phyloP scores from a whole-genome alignment of 2,113 vertebrate genomes.

The Megaceryle maxima region DNA sequence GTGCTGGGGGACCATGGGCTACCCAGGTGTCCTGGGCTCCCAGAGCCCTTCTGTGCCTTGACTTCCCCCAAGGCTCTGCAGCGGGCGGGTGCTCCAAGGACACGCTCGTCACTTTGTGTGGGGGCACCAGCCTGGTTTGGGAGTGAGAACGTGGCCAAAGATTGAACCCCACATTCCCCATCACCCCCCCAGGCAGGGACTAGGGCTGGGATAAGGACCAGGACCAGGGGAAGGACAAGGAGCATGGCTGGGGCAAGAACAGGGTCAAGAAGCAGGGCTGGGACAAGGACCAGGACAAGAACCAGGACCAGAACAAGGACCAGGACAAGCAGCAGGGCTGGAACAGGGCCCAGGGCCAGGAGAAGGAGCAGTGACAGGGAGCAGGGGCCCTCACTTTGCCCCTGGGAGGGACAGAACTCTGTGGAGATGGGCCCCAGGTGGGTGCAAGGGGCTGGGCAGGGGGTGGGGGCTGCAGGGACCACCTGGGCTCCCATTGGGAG shows the following conservation, averaged over 20 bases:
- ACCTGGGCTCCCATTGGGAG: not conserved
- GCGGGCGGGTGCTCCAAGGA: not conserved
- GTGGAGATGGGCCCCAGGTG: not conserved
- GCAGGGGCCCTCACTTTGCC: not conserved
- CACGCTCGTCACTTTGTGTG: accelerated
- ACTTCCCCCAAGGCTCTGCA: not conserved
- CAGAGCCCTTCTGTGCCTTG: not conserved
- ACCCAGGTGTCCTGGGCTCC: not conserved
- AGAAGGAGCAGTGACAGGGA: not conserved
- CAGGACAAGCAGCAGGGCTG: not conserved
- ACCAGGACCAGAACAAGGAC: not conserved
- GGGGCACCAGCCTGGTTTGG: not conserved
- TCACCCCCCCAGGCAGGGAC: not conserved
- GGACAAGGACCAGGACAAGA: too few relatives aligned
- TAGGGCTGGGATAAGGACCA: too few relatives aligned
- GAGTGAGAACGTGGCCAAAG: not conserved
- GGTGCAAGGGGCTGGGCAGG: not conserved
- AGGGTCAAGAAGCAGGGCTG: not conserved
- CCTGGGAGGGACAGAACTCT: not conserved
- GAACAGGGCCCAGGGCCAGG: not conserved
- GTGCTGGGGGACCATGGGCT: not conserved
- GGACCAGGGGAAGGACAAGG: not conserved
- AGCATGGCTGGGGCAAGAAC: not conserved
- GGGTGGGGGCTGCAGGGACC: not conserved
- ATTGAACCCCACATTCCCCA: not conserved